Base-by-base conservation (phyloP, 1,140 invertebrate species). In the Lasioglossum albipes region DNA sequence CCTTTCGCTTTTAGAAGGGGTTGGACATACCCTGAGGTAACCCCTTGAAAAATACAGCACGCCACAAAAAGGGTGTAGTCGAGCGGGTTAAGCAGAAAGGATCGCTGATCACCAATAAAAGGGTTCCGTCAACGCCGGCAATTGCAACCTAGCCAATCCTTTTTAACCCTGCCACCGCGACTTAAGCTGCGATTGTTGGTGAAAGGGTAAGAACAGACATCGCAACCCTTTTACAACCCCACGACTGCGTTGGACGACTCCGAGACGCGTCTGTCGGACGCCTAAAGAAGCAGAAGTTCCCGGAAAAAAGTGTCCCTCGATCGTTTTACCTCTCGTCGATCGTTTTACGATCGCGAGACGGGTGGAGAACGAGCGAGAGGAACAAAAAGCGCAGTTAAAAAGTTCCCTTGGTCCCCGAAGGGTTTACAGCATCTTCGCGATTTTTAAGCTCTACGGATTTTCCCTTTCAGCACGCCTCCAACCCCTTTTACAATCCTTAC, bases 61-160 rank as follows among this genome's bases (percentile, higher is more conserved):
- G 52, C 76, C 81, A 83, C 84, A 91, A 84, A 83, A 91, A 90
- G 89, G 88, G 88, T 90, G 81, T 87, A 89, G 87, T 41, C 70
- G 87, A 92, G 88, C 84, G 91, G 90, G 89, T 91, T 91, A 89
- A 89, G 86, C 76, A 89, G 83, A 90, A 91, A 88, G 85, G 87
- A 88, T 84, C 89, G 79, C 83, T 93, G 87, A 93, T 92, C 90
- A 92, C 91, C 89, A 91, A 92, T 93, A 92, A 93, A 92, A 89
- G 89, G 90, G 83, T 91, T 91, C 88, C 88, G 87, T 67, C 80
- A 71, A n/a, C 57, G 65, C 13, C 59, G 66, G 71, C 85, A 72
- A 84, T 87, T 88, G 82, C 79, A 84, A 80, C 83, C 86, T 36
- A 5, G 87, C 78, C 88, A 91, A 91, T 91, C 89, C 89, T 92